phyloP scores from a whole-genome alignment of 1,140 invertebrate species.

The Formica exsecta region DNA sequence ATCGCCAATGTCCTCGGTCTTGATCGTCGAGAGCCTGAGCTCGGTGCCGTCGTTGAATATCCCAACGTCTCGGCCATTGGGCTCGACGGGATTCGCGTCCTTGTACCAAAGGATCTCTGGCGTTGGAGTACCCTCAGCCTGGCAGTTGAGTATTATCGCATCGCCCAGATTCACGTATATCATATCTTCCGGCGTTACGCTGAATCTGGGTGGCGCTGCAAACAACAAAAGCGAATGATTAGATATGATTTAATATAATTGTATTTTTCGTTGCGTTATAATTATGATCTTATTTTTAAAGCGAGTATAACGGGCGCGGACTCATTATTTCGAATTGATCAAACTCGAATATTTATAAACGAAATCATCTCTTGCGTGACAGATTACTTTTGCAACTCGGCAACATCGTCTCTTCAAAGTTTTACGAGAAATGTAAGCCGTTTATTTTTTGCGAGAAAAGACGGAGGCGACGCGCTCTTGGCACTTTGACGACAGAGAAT shows the following conservation, averaged over 20 bases:
- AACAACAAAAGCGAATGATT: constrained; percentile 47
- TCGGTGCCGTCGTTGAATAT: constrained; percentile 97
- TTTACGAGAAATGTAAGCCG: constrained; percentile 29
- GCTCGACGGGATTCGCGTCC: constrained; percentile 95
- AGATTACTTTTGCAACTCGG: constrained; percentile 27
- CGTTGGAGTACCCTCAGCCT: constrained; percentile 96
- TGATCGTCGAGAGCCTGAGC: constrained; percentile 95
- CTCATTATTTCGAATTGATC: not conserved
- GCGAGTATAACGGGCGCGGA: not conserved
- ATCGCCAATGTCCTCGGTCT: constrained; percentile 97
- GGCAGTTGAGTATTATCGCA: constrained; percentile 97
- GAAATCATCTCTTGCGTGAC: not conserved
- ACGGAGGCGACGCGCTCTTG: not conserved
- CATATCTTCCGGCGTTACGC: constrained; percentile 96
- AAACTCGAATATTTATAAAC: not conserved
- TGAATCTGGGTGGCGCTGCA: constrained; percentile 95
- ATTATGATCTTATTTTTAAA: not conserved
- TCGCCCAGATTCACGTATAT: constrained; percentile 98
- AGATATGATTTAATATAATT: constrained; percentile 2
- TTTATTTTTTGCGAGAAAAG: constrained; percentile 37
- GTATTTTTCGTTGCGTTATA: not conserved
- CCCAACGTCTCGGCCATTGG: constrained; percentile 91
- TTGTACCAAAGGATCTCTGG: constrained; percentile 97
- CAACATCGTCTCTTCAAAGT: not conserved
- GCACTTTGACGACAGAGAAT: constrained; percentile 29